These are phyloP conservation scores for Chydorus sphaericus DNA, from an alignment of 2,888 invertebrate species.

Conservation along the genomic window DNA sequence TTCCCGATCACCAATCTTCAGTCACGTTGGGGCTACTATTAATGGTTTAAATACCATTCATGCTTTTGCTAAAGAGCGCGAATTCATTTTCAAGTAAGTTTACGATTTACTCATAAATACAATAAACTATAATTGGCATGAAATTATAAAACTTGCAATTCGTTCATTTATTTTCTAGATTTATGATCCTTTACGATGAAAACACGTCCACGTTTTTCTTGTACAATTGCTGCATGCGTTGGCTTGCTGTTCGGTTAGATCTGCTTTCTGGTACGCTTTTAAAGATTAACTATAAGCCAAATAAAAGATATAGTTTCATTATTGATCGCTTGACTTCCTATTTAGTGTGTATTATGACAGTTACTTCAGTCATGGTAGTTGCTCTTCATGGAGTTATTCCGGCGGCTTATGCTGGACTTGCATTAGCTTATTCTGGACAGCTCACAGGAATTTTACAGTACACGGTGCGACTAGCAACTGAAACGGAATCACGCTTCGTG, in stretches of 20 bases:
- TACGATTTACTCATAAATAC: not conserved
- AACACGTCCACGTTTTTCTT: conserved; percentile 35
- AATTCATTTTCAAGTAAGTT: conserved; percentile 33
- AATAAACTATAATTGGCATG: not conserved
- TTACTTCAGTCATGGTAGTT: conserved; percentile 36
- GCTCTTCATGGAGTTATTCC: conserved; percentile 30
- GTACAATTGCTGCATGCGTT: conserved; percentile 35
- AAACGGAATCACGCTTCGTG: conserved; percentile 35
- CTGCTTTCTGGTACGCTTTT: conserved; percentile 25
- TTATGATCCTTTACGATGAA: conserved; percentile 33
- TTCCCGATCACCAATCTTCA: conserved; percentile 41
- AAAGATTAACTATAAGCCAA: not conserved
- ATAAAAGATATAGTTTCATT: not conserved
- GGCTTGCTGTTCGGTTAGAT: conserved; percentile 36
- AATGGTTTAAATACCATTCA: conserved; percentile 44
- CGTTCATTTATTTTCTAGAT: conserved; percentile 27
- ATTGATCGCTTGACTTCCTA: not conserved
- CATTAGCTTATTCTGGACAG: conserved; percentile 42
- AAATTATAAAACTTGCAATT: not conserved
- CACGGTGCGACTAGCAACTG: conserved; percentile 34
- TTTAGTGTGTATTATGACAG: conserved; percentile 20
- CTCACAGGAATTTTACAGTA: conserved; percentile 42
- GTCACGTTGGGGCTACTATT: conserved; percentile 40
- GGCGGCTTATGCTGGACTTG: conserved; percentile 44
- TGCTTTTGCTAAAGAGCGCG: conserved; percentile 40